phyloP scores from a whole-genome alignment of 2,113 vertebrate species.

The Calyptomena viridis region DNA sequence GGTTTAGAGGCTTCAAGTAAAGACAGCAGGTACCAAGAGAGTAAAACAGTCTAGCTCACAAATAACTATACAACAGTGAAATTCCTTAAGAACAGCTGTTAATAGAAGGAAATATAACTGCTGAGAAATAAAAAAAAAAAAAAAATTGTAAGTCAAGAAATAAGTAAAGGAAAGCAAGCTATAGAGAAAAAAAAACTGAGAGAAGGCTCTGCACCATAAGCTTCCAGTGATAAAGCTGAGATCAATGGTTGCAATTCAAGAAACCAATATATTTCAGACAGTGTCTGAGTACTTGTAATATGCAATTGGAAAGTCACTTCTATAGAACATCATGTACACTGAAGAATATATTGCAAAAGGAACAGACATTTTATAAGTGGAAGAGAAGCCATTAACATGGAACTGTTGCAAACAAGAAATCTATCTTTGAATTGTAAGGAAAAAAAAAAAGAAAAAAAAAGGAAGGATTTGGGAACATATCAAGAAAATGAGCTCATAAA shows the following conservation, averaged over 20 bases:
- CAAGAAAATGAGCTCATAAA: neutral
- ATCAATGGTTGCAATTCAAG: neutral
- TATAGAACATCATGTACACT: neutral
- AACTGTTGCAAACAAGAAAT: neutral
- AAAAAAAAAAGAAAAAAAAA: neutral
- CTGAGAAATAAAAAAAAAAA: neutral
- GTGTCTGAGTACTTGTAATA: neutral
- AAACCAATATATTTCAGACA: neutral
- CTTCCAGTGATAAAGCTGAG: neutral
- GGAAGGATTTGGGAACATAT: neutral
- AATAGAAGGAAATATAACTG: neutral
- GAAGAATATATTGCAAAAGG: neutral
- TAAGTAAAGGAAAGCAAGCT: neutral
- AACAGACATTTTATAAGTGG: neutral
- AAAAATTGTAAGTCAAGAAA: neutral
- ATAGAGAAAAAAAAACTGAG: neutral
- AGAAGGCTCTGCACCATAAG: neutral
- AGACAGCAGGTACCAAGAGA: conserved; percentile 65
- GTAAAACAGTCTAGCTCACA: conserved; percentile 37
- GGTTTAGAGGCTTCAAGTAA: conserved; percentile 59
- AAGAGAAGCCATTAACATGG: neutral
- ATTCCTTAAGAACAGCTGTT: conserved; percentile 48
- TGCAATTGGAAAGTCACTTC: neutral
- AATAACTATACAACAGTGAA: conserved; percentile 38
- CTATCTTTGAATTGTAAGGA: neutral